Evolutionary conservation across 1,140 invertebrate genomes (phyloP).

Genomic region (Liolophura sinensis): DNA sequence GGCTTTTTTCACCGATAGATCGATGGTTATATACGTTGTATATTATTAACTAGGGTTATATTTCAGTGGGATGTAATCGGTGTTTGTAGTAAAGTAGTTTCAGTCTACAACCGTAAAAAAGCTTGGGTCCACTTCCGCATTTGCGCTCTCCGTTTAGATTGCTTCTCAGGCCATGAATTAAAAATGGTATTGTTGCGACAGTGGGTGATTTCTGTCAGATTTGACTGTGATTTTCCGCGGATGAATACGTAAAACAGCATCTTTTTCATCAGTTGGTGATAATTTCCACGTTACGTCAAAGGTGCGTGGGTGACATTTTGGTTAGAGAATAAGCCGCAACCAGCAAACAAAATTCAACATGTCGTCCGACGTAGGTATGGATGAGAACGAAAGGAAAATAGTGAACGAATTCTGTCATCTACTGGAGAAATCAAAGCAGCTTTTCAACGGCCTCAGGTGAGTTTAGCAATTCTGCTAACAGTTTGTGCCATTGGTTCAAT

Average conservation of each 20-base stretch:
- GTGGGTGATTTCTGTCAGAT: background rate
- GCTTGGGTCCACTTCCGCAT: too few species aligned
- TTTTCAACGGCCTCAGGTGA: constrained; percentile 93
- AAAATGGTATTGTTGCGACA: background rate
- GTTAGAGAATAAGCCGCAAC: constrained; percentile 3
- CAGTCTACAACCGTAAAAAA: too few species aligned
- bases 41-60: too few species aligned
- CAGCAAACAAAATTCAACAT: constrained; percentile 24
- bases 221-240: background rate
- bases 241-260: background rate
- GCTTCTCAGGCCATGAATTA: too few species aligned
- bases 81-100: too few species aligned
- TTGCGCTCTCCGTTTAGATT: too few species aligned
- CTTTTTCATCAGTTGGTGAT: background rate
- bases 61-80: too few species aligned
- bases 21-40: too few species aligned
- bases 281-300: background rate
- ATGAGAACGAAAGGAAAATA: constrained; percentile 79
- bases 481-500: background rate
- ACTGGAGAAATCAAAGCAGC: constrained; percentile 95
- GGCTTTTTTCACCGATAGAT: too few species aligned
- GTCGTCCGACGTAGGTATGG: constrained; percentile 44
- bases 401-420: constrained; percentile 96
- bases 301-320: background rate
- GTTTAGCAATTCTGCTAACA: background rate